Percentiles rank a stretch among this genome's conserved stretches.
Conservation (phyloP, 2,888 invertebrate genomes). For the Ornithoptera alexandrae region DNA sequence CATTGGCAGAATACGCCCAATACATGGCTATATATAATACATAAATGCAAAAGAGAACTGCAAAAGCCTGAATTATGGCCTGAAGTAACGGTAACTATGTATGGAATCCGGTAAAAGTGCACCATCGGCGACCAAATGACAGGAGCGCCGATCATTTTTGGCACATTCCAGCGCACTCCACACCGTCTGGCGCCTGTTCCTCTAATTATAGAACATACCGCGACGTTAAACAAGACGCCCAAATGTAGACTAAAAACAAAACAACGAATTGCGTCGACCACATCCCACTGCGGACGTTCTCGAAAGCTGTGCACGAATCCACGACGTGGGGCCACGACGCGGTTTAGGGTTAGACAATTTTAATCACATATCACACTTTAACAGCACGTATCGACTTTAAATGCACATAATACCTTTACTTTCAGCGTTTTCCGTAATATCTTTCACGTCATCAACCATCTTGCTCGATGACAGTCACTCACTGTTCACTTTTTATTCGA, state of each 20-base stretch:
- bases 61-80: slow-evolving; percentile 31
- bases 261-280: slow-evolving; percentile 63
- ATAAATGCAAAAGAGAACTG: slow-evolving; percentile 31
- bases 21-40: slow-evolving; percentile 31
- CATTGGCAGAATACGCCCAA: slow-evolving; percentile 39
- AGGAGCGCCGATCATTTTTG: slow-evolving; percentile 47
- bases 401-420: slow-evolving; percentile 76
- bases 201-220: slow-evolving; percentile 77
- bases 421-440: slow-evolving; percentile 77
- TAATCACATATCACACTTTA: slow-evolving; percentile 74
- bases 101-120: slow-evolving; percentile 38
- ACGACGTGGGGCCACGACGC: slow-evolving; percentile 79
- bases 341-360: slow-evolving; percentile 76
- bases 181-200: slow-evolving; percentile 65
- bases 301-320: slow-evolving; percentile 69
- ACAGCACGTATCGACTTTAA: slow-evolving; percentile 69
- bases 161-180: slow-evolving; percentile 59
- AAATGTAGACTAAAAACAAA: slow-evolving; percentile 76
- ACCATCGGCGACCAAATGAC: slow-evolving; percentile 37
- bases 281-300: slow-evolving; percentile 70
- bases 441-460: slow-evolving; percentile 79
- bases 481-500: slow-evolving; percentile 78
- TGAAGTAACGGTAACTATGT: slow-evolving; percentile 39
- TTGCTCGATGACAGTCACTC: slow-evolving; percentile 78
- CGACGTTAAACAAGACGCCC: slow-evolving; percentile 71